These are phyloP conservation scores for Nibea albiflora DNA, from an alignment of 2,113 vertebrate species.

Conservation along the genomic window DNA sequence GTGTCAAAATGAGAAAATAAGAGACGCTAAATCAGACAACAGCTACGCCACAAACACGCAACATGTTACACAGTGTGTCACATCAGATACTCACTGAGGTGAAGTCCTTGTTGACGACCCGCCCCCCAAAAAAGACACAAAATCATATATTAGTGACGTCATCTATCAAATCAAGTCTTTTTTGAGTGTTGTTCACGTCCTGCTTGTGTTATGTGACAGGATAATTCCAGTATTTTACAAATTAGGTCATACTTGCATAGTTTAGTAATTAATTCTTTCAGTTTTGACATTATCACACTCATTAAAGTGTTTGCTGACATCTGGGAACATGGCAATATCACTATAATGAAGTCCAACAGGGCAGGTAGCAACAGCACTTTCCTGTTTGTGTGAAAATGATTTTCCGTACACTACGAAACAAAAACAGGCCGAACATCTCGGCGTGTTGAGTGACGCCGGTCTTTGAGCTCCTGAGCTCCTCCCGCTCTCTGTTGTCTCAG, in stretches of 20 bases:
- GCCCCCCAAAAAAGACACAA: not conserved
- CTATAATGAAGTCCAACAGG: not conserved
- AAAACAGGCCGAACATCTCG: not conserved
- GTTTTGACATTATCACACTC: not conserved
- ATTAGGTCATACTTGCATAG: not conserved
- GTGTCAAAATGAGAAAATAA: constrained; percentile 17
- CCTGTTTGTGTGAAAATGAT: not conserved
- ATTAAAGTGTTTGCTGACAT: not conserved
- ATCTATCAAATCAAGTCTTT: too few relatives aligned
- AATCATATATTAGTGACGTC: constrained; percentile 19
- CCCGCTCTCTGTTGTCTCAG: not conserved
- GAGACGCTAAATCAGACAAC: constrained; percentile 18
- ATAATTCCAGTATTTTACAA: not conserved
- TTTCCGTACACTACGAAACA: not conserved
- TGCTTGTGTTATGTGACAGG: not conserved
- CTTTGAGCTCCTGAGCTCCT: not conserved
- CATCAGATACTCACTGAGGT: constrained; percentile 83
- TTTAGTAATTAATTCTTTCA: not conserved
- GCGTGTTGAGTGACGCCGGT: not conserved
- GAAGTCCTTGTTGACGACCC: constrained; percentile 79
- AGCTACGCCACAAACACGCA: not conserved
- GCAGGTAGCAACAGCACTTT: not conserved
- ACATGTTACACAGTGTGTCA: not conserved
- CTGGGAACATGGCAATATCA: not conserved
- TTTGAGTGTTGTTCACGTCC: constrained; percentile 1